A percentile compares a stretch with the other conserved stretches of the same genome.
phyloP scores from a whole-genome alignment of 2,888 invertebrate genomes.

The Epinotia ramella region DNA sequence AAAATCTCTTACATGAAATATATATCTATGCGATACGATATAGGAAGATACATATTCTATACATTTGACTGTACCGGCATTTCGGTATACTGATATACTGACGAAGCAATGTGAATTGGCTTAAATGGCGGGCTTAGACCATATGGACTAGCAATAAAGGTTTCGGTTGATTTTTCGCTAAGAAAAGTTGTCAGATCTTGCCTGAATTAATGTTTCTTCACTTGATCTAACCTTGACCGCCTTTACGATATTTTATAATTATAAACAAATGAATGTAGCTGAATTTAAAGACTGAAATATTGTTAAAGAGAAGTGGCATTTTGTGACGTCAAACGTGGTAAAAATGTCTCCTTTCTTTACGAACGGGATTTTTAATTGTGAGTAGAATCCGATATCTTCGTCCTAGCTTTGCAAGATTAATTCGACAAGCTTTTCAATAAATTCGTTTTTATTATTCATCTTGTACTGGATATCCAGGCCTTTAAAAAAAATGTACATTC shows the following conservation, averaged over 20 bases:
- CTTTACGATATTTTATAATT: neutral
- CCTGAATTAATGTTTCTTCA: neutral
- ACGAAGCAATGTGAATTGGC: too few species aligned
- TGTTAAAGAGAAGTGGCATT: neutral
- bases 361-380: neutral
- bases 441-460: neutral
- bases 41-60: too few species aligned
- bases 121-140: too few species aligned
- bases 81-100: too few species aligned
- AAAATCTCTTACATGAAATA: too few species aligned
- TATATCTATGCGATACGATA: too few species aligned
- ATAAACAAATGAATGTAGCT: neutral
- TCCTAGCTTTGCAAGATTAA: slow-evolving; percentile 29
- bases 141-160: too few species aligned
- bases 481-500: too few species aligned
- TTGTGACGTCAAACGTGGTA: neutral
- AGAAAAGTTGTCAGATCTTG: too few species aligned
- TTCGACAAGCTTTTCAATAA: slow-evolving; percentile 24
- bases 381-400: slow-evolving; percentile 36
- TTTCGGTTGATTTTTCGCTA: too few species aligned
- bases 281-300: neutral
- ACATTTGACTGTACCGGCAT: too few species aligned
- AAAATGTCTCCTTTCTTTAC: neutral
- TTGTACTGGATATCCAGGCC: neutral
- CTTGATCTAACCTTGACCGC: neutral